Base-by-base conservation (phyloP, 2,797 vertebrate species). In the Micropoecilia bifurca region DNA sequence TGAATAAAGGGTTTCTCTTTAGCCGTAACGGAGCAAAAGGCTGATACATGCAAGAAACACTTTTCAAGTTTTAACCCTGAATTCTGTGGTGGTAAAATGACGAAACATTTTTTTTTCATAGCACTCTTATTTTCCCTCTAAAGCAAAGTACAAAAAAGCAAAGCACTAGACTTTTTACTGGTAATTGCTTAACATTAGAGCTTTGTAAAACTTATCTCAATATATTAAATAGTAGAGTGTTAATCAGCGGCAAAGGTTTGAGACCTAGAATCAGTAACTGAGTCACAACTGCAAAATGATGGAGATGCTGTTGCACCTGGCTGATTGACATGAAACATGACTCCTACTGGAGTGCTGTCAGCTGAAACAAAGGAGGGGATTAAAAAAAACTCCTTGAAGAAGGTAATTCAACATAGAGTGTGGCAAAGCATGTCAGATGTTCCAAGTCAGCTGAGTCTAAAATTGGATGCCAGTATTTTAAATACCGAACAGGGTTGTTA, bases 401-500 rank as follows among this genome's bases (percentile, higher is more conserved):
- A 66, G 61, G 22, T 69, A 69, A 69, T 69, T 69, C 22, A 43
- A 69, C 36, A 69, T 12, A 39, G 36, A n/a, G 39, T 68, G 36
- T 69, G 8, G 20, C 39, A 43, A n/a, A 25, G 66, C 39, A 43
- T 66, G 61, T 66, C 61, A 66, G 33, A 39, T 39, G 61, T 66
- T 66, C 61, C 61, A 66, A 66, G 36, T 39, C 61, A 66, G 61
- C 33, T 66, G 36, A 66, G 61, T 66, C 36, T 66, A 39, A 66
- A 66, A 66, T 66, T 66, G 61, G 33, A 39, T 9, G 61, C 61
- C 30, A 66, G 20, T 66, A 36, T 66, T 66, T 66, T 66, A 43
- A 43, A 28, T 33, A n/a, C 66, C 1, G 1, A 69, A 43, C 6
- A 5, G 7, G 66, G 39, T 25, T 69, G 66, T 68, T 25, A 68